phyloP scores from a whole-genome alignment of 2,888 invertebrate species.

The Tenthredo amoena region DNA sequence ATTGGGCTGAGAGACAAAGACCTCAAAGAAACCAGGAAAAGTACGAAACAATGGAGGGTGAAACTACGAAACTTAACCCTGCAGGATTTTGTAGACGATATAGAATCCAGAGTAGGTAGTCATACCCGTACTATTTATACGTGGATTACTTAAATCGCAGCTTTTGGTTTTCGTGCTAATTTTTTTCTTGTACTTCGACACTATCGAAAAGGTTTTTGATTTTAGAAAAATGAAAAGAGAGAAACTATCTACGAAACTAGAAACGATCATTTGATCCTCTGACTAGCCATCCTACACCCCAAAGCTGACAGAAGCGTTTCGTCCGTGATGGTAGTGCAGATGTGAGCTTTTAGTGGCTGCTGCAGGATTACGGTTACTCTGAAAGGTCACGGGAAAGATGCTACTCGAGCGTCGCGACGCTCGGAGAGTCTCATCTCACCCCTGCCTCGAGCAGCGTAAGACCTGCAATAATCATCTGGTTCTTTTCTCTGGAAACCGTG shows the following conservation, averaged over 20 bases:
- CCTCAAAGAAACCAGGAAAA: conserved; percentile 12
- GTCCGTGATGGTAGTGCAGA: not conserved
- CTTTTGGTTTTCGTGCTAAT: no score
- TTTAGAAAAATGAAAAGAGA: not conserved
- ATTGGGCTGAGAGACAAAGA: conserved; percentile 19
- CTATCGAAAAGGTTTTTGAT: no score
- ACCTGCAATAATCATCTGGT: not conserved
- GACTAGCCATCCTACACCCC: not conserved
- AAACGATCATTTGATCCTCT: not conserved
- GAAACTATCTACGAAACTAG: not conserved
- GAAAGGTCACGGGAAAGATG: conserved; percentile 26
- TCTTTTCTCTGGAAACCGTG: not conserved
- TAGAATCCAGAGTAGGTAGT: not conserved
- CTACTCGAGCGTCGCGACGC: conserved; percentile 32
- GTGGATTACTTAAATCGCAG: no score
- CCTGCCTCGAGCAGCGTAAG: not conserved
- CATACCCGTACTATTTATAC: no score
- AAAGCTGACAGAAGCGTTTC: not conserved
- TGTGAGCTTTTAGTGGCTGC: conserved; percentile 35
- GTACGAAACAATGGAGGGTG: conserved; percentile 34
- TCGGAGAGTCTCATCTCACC: not conserved
- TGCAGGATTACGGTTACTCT: conserved; percentile 42
- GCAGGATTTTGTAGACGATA: not conserved
- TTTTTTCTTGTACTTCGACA: no score
- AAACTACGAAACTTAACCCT: conserved; percentile 1